Evolutionary conservation across 2,113 vertebrate genomes (phyloP).

Genomic region (Boleophthalmus pectinirostris): DNA sequence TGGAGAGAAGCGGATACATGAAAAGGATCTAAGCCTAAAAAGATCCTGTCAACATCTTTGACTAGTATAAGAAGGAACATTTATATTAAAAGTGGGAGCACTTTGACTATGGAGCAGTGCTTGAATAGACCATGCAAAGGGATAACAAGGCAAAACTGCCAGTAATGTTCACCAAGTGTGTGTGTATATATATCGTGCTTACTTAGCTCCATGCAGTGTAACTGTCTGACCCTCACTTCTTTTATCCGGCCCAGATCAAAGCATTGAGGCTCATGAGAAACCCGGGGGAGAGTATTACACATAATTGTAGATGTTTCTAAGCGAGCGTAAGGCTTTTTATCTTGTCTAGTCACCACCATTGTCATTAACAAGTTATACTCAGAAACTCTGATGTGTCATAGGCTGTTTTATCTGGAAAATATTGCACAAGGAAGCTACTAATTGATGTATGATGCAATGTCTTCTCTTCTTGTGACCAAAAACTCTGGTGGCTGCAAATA

Average conservation of each 20-base stretch:
- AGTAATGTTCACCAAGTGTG: too few species aligned
- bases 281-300: conserved; percentile 25
- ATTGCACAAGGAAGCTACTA: not conserved
- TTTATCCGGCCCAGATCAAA: conserved; percentile 53
- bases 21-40: too few species aligned
- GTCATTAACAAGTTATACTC: conserved; percentile 6
- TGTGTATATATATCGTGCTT: too few species aligned
- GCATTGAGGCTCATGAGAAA: conserved; percentile 3
- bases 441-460: not conserved
- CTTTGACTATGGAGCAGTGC: not conserved
- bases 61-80: not conserved
- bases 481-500: not conserved
- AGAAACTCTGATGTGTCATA: not conserved
- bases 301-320: conserved; percentile 17
- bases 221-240: conserved; percentile 17
- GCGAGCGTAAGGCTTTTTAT: conserved; percentile 17
- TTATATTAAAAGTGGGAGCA: not conserved
- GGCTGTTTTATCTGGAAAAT: not conserved
- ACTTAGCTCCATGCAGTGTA: conserved; percentile 12
- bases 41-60: conserved; percentile 11
- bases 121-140: not conserved
- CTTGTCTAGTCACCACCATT: conserved; percentile 8
- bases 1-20: too few species aligned
- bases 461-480: not conserved
- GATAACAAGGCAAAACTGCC: too few species aligned